These are phyloP conservation scores for Sylvicola cinctus DNA, from an alignment of 2,888 invertebrate species.

Conservation along the genomic window DNA sequence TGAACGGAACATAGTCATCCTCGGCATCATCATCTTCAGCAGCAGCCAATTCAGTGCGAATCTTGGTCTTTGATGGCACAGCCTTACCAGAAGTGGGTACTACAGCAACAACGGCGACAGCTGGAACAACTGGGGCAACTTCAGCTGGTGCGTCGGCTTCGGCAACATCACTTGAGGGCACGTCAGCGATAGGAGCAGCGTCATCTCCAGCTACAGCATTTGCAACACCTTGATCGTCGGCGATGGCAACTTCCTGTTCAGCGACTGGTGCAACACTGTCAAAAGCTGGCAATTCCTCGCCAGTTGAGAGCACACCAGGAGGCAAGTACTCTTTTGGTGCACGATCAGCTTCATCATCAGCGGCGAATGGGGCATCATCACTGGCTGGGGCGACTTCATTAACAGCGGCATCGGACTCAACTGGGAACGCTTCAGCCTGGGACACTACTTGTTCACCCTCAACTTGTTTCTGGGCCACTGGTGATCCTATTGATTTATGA, in stretches of 20 bases:
- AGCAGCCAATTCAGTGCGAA: not conserved
- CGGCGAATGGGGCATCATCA: slow-evolving; percentile 4
- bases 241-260: not conserved
- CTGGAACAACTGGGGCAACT: not conserved
- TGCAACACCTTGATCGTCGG: not conserved
- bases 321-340: no score
- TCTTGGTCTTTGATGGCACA: slow-evolving; percentile 1
- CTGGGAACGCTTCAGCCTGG: slow-evolving; percentile 22
- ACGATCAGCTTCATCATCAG: no score
- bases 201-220: slow-evolving; percentile 1
- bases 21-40: not conserved
- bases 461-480: not conserved
- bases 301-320: no score
- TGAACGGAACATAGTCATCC: no score
- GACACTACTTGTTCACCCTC: slow-evolving; percentile 11
- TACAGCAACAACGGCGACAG: not conserved
- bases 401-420: slow-evolving; percentile 1
- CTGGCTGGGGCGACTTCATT: slow-evolving; percentile 1
- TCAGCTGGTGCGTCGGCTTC: not conserved
- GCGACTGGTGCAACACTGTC: not conserved
- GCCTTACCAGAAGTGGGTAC: slow-evolving; percentile 4
- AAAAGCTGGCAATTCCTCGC: not conserved
- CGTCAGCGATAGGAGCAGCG: not conserved
- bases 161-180: not conserved
- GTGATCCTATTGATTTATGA: no score